Percentiles rank a stretch among this genome's conserved stretches.
phyloP scores from a whole-genome alignment of 2,797 vertebrate genomes.

The Sylvia borin region DNA sequence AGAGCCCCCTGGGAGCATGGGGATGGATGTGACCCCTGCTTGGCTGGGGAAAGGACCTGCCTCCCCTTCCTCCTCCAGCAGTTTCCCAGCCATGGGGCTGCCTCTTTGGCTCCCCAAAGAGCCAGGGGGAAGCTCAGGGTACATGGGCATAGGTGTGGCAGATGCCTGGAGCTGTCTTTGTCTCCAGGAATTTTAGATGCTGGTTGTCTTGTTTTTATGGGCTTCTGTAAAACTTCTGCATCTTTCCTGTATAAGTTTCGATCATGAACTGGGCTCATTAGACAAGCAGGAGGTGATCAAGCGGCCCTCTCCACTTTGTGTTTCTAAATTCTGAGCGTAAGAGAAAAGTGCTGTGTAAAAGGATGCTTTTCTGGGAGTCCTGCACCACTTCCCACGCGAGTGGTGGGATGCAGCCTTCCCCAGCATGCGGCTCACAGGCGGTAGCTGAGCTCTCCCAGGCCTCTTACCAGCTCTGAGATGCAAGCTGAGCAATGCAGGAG shows the following conservation, averaged over 20 bases:
- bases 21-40: neutral
- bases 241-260: neutral
- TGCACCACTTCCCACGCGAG: neutral
- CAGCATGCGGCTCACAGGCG: fast-evolving
- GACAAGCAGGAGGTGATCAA: constrained; percentile 13
- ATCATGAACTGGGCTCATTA: neutral
- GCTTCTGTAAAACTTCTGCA: constrained; percentile 15
- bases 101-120: neutral
- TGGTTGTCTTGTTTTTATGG: neutral
- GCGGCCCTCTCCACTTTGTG: neutral
- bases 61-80: constrained; percentile 50
- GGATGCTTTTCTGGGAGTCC: constrained; percentile 7
- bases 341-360: neutral
- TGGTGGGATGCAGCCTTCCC: neutral
- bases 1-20: neutral
- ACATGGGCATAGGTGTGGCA: neutral
- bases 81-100: neutral
- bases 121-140: neutral
- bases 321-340: neutral
- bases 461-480: neutral
- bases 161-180: neutral
- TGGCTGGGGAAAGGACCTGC: neutral
- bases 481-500: neutral
- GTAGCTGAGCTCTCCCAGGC: neutral
- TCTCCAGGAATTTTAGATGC: neutral